Percentiles rank a stretch among this genome's conserved stretches.
Evolutionary conservation across 2,797 vertebrate species (phyloP).

Genomic region (Echiichthys vipera): DNA sequence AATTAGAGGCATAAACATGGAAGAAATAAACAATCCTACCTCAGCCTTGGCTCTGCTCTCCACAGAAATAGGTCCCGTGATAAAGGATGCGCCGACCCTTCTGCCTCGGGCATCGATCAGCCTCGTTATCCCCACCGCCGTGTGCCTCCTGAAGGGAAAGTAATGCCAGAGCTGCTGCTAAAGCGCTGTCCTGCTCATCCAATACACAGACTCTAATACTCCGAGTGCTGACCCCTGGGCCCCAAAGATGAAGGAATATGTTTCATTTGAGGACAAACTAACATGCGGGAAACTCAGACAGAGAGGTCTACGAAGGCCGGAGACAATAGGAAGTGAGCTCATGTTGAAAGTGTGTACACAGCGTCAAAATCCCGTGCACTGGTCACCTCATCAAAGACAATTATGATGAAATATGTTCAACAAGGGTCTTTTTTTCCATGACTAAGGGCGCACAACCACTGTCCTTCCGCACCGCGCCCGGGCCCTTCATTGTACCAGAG

Average conservation of each 20-base stretch:
- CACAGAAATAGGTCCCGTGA: constrained; percentile 11
- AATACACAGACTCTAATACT: not conserved
- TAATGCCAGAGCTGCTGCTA: constrained; percentile 22
- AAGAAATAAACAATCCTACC: not conserved
- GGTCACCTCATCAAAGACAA: no score
- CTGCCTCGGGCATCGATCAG: constrained; percentile 36
- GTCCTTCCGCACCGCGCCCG: no score
- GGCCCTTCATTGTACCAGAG: no score
- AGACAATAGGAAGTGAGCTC: not conserved
- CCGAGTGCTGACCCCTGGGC: not conserved
- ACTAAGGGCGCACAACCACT: no score
- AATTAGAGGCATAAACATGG: constrained; percentile 7
- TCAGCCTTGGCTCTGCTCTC: not conserved
- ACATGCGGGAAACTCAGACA: not conserved
- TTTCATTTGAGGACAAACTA: not conserved
- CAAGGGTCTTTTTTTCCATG: no score
- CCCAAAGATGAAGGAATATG: not conserved
- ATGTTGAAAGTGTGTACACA: not conserved
- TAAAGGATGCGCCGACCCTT: constrained; percentile 30
- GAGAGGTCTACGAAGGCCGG: no score
- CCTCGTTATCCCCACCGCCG: constrained; percentile 39
- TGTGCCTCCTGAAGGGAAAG: constrained; percentile 26
- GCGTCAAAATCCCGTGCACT: no score
- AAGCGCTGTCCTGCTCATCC: constrained; percentile 26
- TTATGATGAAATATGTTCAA: no score